Conservation (phyloP, 2,113 vertebrate species). For the Camelus bactrianus region DNA sequence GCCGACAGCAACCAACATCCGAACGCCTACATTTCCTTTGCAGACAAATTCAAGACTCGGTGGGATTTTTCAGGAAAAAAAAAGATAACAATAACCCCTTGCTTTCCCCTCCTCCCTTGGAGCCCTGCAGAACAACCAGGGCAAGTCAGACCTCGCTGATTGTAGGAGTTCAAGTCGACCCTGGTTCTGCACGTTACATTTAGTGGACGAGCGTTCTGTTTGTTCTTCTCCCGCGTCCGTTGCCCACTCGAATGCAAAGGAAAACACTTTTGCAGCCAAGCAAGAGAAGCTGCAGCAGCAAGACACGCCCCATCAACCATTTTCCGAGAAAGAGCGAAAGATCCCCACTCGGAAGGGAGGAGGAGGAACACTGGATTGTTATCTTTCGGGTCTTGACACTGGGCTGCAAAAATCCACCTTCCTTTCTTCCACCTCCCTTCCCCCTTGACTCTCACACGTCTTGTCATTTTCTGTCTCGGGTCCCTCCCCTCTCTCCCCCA, state of each 20-base stretch:
- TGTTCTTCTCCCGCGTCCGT: conserved; percentile 75
- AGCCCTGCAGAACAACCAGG: conserved; percentile 28
- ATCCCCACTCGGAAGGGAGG: conserved; percentile 82
- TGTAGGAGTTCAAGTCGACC: conserved; percentile 66
- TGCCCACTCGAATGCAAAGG: conserved; percentile 85
- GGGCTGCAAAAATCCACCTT: conserved; percentile 73
- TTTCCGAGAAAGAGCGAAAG: conserved; percentile 79
- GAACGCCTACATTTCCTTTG: conserved; percentile 83
- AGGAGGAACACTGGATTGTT: conserved; percentile 82
- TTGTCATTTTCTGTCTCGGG: conserved; percentile 79
- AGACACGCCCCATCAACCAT: conserved; percentile 70
- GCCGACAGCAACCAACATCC: conserved; percentile 80
- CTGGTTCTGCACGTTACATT: conserved; percentile 80
- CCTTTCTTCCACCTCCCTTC: conserved; percentile 70
- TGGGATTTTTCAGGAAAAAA: conserved; percentile 80
- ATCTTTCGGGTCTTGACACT: conserved; percentile 77
- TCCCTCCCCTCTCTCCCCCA: conserved; percentile 35
- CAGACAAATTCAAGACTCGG: conserved; percentile 86
- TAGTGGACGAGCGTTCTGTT: conserved; percentile 73
- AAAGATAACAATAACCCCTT: conserved; percentile 50
- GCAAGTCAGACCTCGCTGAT: conserved; percentile 64
- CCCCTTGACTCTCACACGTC: conserved; percentile 72
- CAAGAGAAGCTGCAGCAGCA: conserved; percentile 78
- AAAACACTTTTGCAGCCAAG: conserved; percentile 86
- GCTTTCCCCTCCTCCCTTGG: background rate